A percentile compares a stretch with the other conserved stretches of the same genome.
These are phyloP conservation scores for Phyllotreta cruciferae DNA, from an alignment of 2,888 invertebrate genomes.

Conservation along the genomic window DNA sequence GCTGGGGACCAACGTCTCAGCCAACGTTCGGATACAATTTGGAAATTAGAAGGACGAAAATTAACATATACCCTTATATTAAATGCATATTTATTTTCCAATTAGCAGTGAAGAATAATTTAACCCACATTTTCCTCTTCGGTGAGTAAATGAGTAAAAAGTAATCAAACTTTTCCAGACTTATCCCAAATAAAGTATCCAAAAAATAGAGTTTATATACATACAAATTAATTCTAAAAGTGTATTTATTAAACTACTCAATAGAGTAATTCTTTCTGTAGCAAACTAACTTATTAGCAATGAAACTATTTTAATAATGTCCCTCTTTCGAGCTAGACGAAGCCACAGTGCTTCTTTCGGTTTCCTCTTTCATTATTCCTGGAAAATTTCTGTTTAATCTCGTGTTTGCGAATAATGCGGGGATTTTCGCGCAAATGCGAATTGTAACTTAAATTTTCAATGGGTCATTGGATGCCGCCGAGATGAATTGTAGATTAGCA, in stretches of 20 bases:
- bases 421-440: slow-evolving; percentile 27
- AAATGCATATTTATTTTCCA: too few relatives aligned
- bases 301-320: too few relatives aligned
- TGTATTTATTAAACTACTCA: too few relatives aligned
- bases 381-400: slow-evolving; percentile 31
- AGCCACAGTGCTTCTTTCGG: not conserved
- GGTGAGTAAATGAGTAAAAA: too few relatives aligned
- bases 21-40: not conserved
- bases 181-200: too few relatives aligned
- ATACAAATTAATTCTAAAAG: too few relatives aligned
- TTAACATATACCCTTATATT: not conserved
- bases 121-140: too few relatives aligned
- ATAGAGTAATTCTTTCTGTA: too few relatives aligned
- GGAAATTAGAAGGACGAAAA: not conserved
- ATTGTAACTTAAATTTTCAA: slow-evolving; percentile 31
- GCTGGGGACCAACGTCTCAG: slow-evolving; percentile 8
- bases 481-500: slow-evolving; percentile 32
- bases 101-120: too few relatives aligned
- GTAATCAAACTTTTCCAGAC: too few relatives aligned
- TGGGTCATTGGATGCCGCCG: slow-evolving; percentile 28
- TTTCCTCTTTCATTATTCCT: slow-evolving; percentile 29
- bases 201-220: too few relatives aligned
- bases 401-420: slow-evolving; percentile 32
- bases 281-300: too few relatives aligned
- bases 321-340: not conserved